Evolutionary conservation across 1,140 invertebrate genomes (phyloP).

Genomic region (Zelostemma sp.): DNA sequence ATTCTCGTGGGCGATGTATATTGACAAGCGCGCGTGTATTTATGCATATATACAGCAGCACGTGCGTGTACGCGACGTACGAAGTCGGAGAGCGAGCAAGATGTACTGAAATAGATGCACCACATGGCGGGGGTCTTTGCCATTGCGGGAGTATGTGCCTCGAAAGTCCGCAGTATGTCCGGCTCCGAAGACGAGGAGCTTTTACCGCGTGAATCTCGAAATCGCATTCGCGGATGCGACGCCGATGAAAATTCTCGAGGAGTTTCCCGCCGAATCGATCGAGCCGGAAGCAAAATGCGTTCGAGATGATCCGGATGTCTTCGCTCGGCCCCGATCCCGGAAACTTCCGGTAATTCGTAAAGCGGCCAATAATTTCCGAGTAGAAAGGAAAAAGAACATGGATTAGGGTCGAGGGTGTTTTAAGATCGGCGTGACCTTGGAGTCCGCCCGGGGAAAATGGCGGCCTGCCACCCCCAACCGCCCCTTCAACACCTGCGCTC

Average conservation of each 20-base stretch:
- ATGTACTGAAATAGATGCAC: slow-evolving; percentile 63
- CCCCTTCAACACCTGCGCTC: slow-evolving; percentile 53
- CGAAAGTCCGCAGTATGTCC: slow-evolving; percentile 36
- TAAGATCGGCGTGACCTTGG: slow-evolving; percentile 33
- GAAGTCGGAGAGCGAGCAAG: slow-evolving; percentile 50
- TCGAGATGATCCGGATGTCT: not conserved
- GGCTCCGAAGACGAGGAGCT: slow-evolving; percentile 29
- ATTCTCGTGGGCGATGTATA: no score
- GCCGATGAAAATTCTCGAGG: no score
- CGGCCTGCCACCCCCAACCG: slow-evolving; percentile 60
- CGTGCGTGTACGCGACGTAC: slow-evolving; percentile 38
- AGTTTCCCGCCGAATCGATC: no score
- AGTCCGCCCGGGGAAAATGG: slow-evolving; percentile 49
- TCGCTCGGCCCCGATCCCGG: no score
- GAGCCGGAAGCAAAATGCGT: not conserved
- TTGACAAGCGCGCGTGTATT: no score
- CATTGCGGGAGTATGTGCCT: slow-evolving; percentile 49
- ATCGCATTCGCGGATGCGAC: no score
- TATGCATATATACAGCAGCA: no score
- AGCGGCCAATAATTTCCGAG: slow-evolving; percentile 3
- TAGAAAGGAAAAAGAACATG: not conserved
- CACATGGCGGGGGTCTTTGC: slow-evolving; percentile 66
- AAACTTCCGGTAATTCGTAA: no score
- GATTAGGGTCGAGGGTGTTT: slow-evolving; percentile 27
- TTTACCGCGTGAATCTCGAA: slow-evolving; percentile 23